A percentile compares a stretch with the other conserved stretches of the same genome.
Evolutionary conservation across 2,797 vertebrate species (phyloP).

Genomic region (Epinephelus coioides): DNA sequence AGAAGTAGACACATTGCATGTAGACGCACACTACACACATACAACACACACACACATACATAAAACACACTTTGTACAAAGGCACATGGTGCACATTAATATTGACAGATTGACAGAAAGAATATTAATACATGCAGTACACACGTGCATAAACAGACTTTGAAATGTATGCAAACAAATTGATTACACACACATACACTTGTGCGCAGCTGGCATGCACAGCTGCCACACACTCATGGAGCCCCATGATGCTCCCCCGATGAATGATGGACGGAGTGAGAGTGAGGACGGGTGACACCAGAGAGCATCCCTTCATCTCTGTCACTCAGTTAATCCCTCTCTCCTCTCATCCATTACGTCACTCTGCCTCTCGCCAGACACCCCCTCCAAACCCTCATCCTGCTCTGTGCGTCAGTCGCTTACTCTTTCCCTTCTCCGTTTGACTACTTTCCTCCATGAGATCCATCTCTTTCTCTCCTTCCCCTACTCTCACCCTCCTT

Average conservation of each 20-base stretch:
- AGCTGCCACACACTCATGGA: conserved; percentile 58
- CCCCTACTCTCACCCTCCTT: conserved; percentile 19
- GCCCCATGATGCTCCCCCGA: conserved; percentile 30
- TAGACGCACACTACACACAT: conserved; percentile 54
- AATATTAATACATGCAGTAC: conserved; percentile 76
- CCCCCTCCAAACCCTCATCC: conserved; percentile 51
- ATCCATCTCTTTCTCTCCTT: conserved; percentile 56
- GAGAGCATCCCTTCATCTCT: conserved; percentile 82
- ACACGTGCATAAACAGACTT: conserved; percentile 77
- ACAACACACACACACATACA: conserved; percentile 37
- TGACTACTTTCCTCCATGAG: conserved; percentile 60
- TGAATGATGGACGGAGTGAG: conserved; percentile 74
- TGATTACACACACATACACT: conserved; percentile 76
- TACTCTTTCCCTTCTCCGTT: conserved; percentile 68
- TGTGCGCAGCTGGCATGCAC: conserved; percentile 67
- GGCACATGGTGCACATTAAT: conserved; percentile 71
- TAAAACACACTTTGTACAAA: conserved; percentile 53
- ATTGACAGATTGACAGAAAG: conserved; percentile 71
- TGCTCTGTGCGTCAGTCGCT: conserved; percentile 70
- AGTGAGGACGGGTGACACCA: conserved; percentile 73
- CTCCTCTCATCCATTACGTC: conserved; percentile 78
- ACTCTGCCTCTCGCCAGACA: conserved; percentile 67
- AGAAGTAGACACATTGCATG: conserved; percentile 67
- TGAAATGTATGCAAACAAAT: conserved; percentile 79
- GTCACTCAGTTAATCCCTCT: conserved; percentile 78